Base-by-base conservation (phyloP, 2,888 invertebrate genomes). In the Platycheirus rosarum region DNA sequence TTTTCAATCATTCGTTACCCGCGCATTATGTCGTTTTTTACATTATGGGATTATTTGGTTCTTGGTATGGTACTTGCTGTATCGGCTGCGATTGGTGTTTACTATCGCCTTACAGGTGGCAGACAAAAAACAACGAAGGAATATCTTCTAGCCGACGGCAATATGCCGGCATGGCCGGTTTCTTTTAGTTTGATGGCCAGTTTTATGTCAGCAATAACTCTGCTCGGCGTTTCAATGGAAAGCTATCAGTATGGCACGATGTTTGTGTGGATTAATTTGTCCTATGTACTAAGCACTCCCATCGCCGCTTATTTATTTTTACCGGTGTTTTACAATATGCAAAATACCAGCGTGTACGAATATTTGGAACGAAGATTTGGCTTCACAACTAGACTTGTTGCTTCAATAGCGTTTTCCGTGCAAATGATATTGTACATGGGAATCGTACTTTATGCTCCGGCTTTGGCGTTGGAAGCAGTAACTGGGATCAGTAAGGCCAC, bases 371-470 rank as follows among this genome's bases (percentile, higher is more conserved):
- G 93, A 85, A 92, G 98, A 78, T 98, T 98, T 88, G 96, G 97
- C 0, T 92, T 93, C 76, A 91, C 91, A 1, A 93, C 97, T 32
- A 92, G 98, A 87, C 91, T 95, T 84, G 91, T 94, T 8, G 97
- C 97, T 0, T 97, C 97, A 1, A 88, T 96, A 60, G 94, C 95
- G 0, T 98, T 97, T 88, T 95, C 96, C 62, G 87, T 97, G 42
- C 98, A 98, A 92, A 96, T 97, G 95, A 93, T 97, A 85, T 91
- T 97, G n/a, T 97, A 97, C 86, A 96, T 96, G 92, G 96, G 97
- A 0, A 95, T 98, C 85, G 98, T 97, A 4, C 90, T 98, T n/a
- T 98, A 97, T 90, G 97, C 98, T 0, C 98, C 98, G 1, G 96
- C 98, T 0, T 92, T 98, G 85, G 97, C 98, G 0, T 90, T 98